These are phyloP conservation scores for Betta splendens DNA, from an alignment of 2,797 vertebrate species.

Conservation along the genomic window DNA sequence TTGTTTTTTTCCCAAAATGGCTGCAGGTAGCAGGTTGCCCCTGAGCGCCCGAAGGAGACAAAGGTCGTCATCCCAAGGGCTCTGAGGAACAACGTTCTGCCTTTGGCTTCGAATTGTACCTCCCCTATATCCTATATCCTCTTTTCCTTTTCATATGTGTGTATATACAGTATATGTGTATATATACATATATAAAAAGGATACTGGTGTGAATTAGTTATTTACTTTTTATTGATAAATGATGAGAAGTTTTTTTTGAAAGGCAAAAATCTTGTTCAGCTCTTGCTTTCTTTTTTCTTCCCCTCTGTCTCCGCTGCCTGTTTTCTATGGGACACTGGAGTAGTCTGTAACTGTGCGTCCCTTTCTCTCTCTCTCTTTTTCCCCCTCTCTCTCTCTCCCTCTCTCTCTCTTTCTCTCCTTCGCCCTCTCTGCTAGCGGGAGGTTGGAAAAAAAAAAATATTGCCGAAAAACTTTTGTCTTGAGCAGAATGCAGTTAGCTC, in stretches of 20 bases:
- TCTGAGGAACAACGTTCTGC: constrained; percentile 46
- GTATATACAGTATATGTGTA: constrained; percentile 84
- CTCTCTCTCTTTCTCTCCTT: constrained; percentile 30
- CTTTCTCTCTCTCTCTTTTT: constrained; percentile 63
- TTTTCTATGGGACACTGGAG: constrained; percentile 79
- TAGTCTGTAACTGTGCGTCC: constrained; percentile 80
- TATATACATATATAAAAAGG: constrained; percentile 87
- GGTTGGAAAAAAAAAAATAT: constrained; percentile 74
- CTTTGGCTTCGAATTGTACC: constrained; percentile 61
- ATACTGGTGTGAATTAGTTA: constrained; percentile 90
- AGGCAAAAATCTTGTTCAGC: constrained; percentile 78
- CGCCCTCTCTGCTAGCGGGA: constrained; percentile 69
- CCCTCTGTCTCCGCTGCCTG: constrained; percentile 77
- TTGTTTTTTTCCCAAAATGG: constrained; percentile 49
- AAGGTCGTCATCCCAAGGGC: constrained; percentile 32
- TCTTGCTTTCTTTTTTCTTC: constrained; percentile 75
- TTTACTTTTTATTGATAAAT: constrained; percentile 85
- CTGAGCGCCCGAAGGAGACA: constrained; percentile 46
- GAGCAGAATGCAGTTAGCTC: constrained; percentile 91
- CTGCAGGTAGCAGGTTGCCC: constrained; percentile 62
- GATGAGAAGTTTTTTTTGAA: constrained; percentile 75
- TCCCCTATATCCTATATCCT: constrained; percentile 67
- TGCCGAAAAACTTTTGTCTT: constrained; percentile 82
- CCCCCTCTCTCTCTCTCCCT: constrained; percentile 41
- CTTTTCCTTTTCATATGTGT: constrained; percentile 82